Base-by-base conservation (phyloP, 2,888 invertebrate genomes). In the Xylota sylvarum region DNA sequence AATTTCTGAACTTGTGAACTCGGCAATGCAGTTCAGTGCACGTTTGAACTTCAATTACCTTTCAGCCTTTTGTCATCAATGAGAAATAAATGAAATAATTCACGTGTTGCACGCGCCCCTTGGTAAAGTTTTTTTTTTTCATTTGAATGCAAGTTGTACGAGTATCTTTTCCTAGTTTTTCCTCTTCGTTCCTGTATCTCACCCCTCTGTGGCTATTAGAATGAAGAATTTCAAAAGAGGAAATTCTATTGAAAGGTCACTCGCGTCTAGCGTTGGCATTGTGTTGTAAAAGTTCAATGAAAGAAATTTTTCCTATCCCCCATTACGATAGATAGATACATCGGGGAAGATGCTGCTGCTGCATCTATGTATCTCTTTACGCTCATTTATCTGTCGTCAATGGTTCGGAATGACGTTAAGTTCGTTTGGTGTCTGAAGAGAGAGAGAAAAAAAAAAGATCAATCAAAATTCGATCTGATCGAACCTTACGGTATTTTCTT, bases 171-270 rank as follows among this genome's bases (percentile, higher is more conserved):
- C 27, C 40, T 40, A 1, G 6, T 12, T 23, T n/a, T 40, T 40
- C 35, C 37, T 27, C 10, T 56, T 30, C 6, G 5, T 23, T 4
- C 12, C 14, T 32, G n/a, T 1, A 7, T 7, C 10, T 10, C 10
- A 14, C 35, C 4, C 7, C 10, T 1, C 19, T 30, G 6, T 23
- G 1, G 35, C 48, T 58, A 67, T 77, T 77, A 64, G 69, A 82
- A 46, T 58, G 73, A 73, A 48, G 62, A 77, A 77, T 81, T 81
- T 77, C 58, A 30, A 56, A 77, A 32, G 56, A 74, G 62, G 69
- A 80, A 84, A 80, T 80, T 84, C 80, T 74, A 84, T 80, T 80
- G 74, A 84, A 84, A 84, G 74, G 80, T 80, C 73, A 79, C 56
- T 32, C 50, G 17, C 30, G 46, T 37, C 10, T 10, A 10, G 37